phyloP scores from a whole-genome alignment of 2,113 vertebrate species.

The Bolborhynchus lineola region DNA sequence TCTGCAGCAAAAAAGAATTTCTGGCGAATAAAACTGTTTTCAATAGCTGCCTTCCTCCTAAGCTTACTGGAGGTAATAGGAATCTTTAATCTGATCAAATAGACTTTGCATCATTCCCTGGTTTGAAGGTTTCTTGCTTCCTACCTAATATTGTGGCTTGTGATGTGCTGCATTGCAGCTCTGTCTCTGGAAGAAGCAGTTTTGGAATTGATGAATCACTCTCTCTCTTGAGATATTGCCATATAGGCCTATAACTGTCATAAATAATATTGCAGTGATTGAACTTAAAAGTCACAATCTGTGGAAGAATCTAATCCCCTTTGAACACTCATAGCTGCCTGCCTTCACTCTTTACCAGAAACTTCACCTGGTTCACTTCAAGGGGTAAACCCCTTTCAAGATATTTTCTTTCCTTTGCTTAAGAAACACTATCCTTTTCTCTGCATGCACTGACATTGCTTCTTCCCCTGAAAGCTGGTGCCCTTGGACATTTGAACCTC shows the following conservation, averaged over 20 bases:
- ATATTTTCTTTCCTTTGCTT: constrained; percentile 38
- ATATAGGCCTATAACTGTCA: constrained; percentile 3
- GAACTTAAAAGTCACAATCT: background rate
- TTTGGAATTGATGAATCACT: constrained; percentile 58
- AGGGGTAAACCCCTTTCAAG: constrained; percentile 30
- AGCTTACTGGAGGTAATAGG: background rate
- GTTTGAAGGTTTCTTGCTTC: background rate
- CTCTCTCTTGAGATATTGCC: constrained; percentile 39
- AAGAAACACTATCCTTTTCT: constrained; percentile 48
- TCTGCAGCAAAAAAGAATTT: background rate
- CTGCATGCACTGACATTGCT: constrained; percentile 56
- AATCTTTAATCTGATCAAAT: background rate
- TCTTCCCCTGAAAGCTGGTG: constrained; percentile 55
- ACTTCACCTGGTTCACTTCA: constrained; percentile 27
- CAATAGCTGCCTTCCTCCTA: background rate
- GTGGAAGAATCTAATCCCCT: constrained; percentile 18
- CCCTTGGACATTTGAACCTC: constrained; percentile 67
- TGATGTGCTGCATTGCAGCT: constrained; percentile 57
- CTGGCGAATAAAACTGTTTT: background rate
- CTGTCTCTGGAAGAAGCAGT: background rate
- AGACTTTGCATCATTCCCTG: background rate
- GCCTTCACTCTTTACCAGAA: background rate
- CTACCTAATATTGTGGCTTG: background rate
- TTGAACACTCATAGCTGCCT: background rate
- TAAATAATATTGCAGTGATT: constrained; percentile 32